These are phyloP conservation scores for Kryptopterus vitreolus DNA, from an alignment of 2,797 vertebrate species.

Conservation along the genomic window DNA sequence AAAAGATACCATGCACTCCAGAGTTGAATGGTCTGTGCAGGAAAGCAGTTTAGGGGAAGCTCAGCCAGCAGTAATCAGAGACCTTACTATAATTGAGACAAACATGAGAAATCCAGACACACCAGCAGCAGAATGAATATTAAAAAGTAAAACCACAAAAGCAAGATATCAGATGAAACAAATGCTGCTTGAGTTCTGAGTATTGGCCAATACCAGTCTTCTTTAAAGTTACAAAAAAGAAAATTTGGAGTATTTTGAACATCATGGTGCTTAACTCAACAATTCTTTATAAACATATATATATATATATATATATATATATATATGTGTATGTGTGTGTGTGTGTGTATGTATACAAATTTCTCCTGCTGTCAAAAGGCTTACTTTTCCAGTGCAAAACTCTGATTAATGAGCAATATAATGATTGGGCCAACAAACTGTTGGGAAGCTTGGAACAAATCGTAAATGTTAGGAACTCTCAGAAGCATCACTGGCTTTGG, in stretches of 20 bases:
- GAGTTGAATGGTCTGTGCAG: neutral
- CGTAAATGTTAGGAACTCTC: neutral
- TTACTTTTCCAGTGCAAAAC: neutral
- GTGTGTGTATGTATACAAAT: too few relatives aligned
- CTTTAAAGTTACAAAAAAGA: neutral
- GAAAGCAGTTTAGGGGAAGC: neutral
- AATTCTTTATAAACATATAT: slow-evolving; percentile 2
- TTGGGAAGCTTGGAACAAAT: neutral
- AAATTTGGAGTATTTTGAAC: neutral
- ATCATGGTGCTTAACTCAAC: neutral
- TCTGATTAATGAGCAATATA: too few relatives aligned
- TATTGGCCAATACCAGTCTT: neutral
- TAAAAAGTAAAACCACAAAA: neutral
- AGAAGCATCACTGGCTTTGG: neutral
- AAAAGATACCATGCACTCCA: neutral
- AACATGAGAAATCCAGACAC: neutral
- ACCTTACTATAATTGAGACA: neutral
- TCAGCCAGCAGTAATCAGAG: neutral
- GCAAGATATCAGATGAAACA: neutral
- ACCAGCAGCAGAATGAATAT: neutral
- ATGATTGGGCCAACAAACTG: neutral
- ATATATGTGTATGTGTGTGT: too few relatives aligned
- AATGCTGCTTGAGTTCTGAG: neutral
- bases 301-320: too few relatives aligned
- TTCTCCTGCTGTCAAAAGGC: neutral